phyloP scores from a whole-genome alignment of 2,888 invertebrate genomes.

The Synanthedon andrenaeformis region DNA sequence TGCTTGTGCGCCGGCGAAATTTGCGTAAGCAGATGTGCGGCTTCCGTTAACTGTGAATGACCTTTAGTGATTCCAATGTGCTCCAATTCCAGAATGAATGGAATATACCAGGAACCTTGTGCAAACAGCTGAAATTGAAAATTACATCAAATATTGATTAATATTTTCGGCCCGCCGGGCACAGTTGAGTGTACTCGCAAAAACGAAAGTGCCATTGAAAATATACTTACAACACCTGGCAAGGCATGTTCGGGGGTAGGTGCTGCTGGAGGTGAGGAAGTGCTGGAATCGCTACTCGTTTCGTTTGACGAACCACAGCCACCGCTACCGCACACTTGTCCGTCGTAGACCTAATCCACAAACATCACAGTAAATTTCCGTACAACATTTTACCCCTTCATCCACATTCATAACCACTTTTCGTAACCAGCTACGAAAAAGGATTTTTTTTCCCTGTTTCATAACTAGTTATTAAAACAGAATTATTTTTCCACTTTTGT shows the following conservation, averaged over 20 bases:
- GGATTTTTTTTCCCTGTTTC: not conserved
- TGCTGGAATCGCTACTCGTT: constrained; percentile 94
- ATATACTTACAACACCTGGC: constrained; percentile 85
- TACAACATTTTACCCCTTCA: not conserved
- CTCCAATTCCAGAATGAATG: constrained; percentile 87
- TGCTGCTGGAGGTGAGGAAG: constrained; percentile 89
- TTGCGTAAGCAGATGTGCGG: constrained; percentile 82
- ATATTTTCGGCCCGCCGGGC: not conserved
- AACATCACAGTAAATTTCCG: not conserved
- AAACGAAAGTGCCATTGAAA: not conserved
- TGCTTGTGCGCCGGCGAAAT: constrained; percentile 82
- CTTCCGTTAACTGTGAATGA: constrained; percentile 85
- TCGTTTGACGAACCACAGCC: constrained; percentile 73
- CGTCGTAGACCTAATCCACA: constrained; percentile 46
- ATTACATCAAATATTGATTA: not conserved
- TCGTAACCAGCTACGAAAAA: not conserved
- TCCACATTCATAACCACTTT: not conserved
- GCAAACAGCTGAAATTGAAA: constrained; percentile 77
- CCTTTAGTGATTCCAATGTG: constrained; percentile 87
- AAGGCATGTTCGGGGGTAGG: constrained; percentile 90
- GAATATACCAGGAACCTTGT: constrained; percentile 80
- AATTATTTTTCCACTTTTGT: no score
- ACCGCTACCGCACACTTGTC: constrained; percentile 59
- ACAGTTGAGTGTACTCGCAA: not conserved
- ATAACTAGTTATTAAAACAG: not conserved